Evolutionary conservation across 1,140 invertebrate species (phyloP).

Genomic region (Bombus polaris): DNA sequence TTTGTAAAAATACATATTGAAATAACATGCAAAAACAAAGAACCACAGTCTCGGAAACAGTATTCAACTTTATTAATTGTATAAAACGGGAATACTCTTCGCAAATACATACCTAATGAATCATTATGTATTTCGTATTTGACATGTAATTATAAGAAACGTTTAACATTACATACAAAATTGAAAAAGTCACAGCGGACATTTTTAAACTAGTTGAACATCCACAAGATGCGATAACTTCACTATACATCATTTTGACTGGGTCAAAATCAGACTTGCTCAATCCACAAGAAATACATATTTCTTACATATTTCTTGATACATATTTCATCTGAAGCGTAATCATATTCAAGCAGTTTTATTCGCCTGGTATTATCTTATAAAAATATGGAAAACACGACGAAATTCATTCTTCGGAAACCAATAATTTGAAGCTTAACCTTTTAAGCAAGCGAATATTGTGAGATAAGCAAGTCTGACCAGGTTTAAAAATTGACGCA

Average conservation of each 20-base stretch:
- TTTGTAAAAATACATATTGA: not conserved
- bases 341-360: not conserved
- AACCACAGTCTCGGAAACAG: slow-evolving; percentile 53
- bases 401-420: slow-evolving; percentile 6
- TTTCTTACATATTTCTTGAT: no score
- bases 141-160: slow-evolving; percentile 32
- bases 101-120: slow-evolving; percentile 40
- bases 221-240: slow-evolving; percentile 38
- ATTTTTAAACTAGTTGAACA: slow-evolving; percentile 43
- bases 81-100: slow-evolving; percentile 65
- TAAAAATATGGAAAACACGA: slow-evolving; percentile 31
- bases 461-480: slow-evolving; percentile 27
- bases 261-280: slow-evolving; percentile 21
- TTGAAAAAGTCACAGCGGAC: slow-evolving; percentile 48
- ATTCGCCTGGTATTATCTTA: not conserved
- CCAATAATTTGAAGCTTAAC: slow-evolving; percentile 11
- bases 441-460: slow-evolving; percentile 1
- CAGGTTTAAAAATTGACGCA: slow-evolving; percentile 45
- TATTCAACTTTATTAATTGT: slow-evolving; percentile 73
- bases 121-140: slow-evolving; percentile 5
- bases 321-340: not conserved
- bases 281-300: not conserved
- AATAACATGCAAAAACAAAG: not conserved
- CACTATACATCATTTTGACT: slow-evolving; percentile 5
- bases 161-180: slow-evolving; percentile 59